These are phyloP conservation scores for Botia kubotai DNA, from an alignment of 2,797 vertebrate genomes.

Conservation along the genomic window DNA sequence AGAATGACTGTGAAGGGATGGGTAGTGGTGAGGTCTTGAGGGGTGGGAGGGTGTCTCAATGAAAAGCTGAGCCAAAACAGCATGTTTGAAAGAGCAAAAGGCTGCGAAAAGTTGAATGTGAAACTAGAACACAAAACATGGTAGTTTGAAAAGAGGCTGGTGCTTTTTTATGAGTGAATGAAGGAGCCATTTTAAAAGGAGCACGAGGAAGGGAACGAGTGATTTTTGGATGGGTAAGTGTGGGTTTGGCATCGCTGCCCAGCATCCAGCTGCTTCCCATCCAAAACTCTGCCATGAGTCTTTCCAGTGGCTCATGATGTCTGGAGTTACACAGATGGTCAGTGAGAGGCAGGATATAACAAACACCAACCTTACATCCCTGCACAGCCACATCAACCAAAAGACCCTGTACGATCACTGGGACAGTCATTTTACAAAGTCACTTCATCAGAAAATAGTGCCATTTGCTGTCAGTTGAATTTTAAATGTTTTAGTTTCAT, in stretches of 20 bases:
- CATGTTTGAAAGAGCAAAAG: conserved; percentile 27
- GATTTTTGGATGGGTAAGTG: conserved; percentile 22
- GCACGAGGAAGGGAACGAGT: conserved; percentile 12
- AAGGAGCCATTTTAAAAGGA: conserved; percentile 15
- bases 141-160: conserved; percentile 13
- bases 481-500: not conserved
- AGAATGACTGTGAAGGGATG: conserved; percentile 5
- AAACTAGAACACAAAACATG: conserved; percentile 19
- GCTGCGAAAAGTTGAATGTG: conserved; percentile 24
- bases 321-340: conserved; percentile 39
- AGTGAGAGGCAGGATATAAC: conserved; percentile 15
- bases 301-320: conserved; percentile 15
- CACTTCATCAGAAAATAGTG: not conserved
- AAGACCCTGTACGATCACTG: not conserved
- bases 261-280: conserved; percentile 37
- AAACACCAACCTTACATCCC: conserved; percentile 23
- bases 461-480: not conserved
- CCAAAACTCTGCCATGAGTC: not conserved
- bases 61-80: conserved; percentile 30
- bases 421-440: not conserved
- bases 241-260: conserved; percentile 31
- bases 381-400: not conserved
- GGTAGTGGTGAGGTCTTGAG: conserved; percentile 3
- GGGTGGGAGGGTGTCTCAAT: not conserved
- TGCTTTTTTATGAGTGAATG: conserved; percentile 31